Evolutionary conservation across 2,888 invertebrate species (phyloP), one percentile per base, ranked within the genome.

Genomic region (Opisthograptis luteolata): DNA sequence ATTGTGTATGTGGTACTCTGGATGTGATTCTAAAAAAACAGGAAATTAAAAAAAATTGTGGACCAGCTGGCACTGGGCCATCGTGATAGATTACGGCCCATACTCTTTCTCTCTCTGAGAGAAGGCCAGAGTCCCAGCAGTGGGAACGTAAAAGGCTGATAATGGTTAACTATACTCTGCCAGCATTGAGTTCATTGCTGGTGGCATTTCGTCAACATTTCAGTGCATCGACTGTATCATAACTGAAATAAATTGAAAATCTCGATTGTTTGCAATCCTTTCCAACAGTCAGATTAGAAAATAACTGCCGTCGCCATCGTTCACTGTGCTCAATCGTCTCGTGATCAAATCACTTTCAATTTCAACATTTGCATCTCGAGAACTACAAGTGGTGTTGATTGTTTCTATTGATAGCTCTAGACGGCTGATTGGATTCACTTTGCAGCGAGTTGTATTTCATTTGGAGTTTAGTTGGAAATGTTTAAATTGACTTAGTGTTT

Each of bases 241-340:
- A 32, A 17, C 7, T 15, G 10, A 30, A 15, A 20, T 12, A 40
- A 34, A 43, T 30, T 13, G 34, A 12, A 31, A 34, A 27, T 17
- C 19, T 41, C 5, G 9, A 34, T 32, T 49, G 39, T 49, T 43
- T 27, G 39, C 36, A 37, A 49, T 43, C 49, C 34, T 42, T 48
- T 48, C 42, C 9, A 27, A 14, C 14, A n/a, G 22, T 37, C 31
- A 20, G 43, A 43, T 49, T 43, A 43, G 27, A 43, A 49, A 28
- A 35, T 47, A 35, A 40, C 12, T 25, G 17, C 9, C 30, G 9
- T 40, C 17, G 9, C 3, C n/a, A 8, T 34, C 30, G 24, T 36
- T 41, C 35, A 17, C 24, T 28, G 8, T 35, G 13, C n/a, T n/a
- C n/a, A 41, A 30, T 25, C 25, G 10, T 41, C 28, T 41, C 47